Percentiles rank a stretch among this genome's conserved stretches.
Conservation (phyloP, 1,140 invertebrate species). For the Delia radicum region DNA sequence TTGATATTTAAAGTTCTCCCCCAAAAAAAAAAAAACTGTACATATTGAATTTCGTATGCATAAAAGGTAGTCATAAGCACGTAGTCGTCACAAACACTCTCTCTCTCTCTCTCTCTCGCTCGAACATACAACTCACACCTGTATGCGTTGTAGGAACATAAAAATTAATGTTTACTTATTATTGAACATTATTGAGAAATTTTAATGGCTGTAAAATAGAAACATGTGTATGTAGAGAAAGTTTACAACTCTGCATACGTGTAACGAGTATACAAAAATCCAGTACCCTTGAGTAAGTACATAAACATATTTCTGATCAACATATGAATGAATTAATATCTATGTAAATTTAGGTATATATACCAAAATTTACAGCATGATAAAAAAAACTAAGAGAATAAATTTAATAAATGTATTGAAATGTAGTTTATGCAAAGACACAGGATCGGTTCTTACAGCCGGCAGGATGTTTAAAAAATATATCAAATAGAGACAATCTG, state of each 20-base stretch:
- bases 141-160: background rate
- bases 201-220: constrained; percentile 7
- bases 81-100: background rate
- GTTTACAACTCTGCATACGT: background rate
- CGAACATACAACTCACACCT: background rate
- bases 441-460: no score
- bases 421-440: no score
- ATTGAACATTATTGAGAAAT: constrained; percentile 21
- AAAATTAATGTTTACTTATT: constrained; percentile 22
- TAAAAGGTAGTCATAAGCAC: background rate
- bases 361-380: no score
- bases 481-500: no score
- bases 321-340: no score
- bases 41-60: background rate
- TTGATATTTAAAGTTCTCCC: background rate
- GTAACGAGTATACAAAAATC: background rate
- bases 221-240: background rate
- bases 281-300: background rate
- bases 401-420: no score
- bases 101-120: background rate
- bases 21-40: background rate
- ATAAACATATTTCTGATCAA: background rate
- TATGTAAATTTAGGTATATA: no score
- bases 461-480: no score
- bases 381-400: no score